Conservation (phyloP, 2,113 vertebrate species). For the Proterorhinus semilunaris region DNA sequence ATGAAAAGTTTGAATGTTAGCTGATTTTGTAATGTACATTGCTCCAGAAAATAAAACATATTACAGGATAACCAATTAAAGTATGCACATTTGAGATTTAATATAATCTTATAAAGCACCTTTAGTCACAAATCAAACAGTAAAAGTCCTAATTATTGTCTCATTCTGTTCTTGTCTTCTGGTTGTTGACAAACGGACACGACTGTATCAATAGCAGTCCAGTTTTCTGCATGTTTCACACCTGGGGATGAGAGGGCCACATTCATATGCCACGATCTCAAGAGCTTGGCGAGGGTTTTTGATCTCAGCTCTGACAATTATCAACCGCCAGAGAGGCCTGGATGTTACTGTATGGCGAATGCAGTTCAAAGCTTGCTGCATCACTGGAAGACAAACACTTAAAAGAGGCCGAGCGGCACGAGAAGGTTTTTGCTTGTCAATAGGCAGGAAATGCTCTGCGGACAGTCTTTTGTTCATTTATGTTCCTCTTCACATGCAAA, state of each 20-base stretch:
- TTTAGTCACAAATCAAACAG: too few relatives aligned
- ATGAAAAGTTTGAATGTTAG: too few relatives aligned
- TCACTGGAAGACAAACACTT: conserved; percentile 9
- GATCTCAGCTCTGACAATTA: conserved; percentile 4
- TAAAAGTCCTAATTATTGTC: not conserved
- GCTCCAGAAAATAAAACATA: too few relatives aligned
- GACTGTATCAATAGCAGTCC: not conserved
- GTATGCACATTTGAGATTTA: too few relatives aligned
- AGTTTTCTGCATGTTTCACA: not conserved
- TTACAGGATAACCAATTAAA: too few relatives aligned
- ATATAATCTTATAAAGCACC: too few relatives aligned
- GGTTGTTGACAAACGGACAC: not conserved
- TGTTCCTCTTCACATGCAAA: conserved; percentile 49
- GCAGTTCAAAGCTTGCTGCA: conserved; percentile 1
- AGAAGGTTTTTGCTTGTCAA: conserved; percentile 17
- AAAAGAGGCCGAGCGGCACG: conserved; percentile 23
- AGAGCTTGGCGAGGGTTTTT: not conserved
- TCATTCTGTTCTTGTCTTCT: not conserved
- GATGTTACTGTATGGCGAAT: not conserved
- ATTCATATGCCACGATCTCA: not conserved
- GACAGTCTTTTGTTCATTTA: conserved; percentile 51
- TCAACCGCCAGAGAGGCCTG: not conserved
- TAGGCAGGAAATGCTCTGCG: conserved; percentile 22
- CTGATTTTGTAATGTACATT: too few relatives aligned
- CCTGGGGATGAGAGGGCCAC: not conserved